Conservation (phyloP, 64 coral and sea anemone genomes). For the Actinia tenebrosa region DNA sequence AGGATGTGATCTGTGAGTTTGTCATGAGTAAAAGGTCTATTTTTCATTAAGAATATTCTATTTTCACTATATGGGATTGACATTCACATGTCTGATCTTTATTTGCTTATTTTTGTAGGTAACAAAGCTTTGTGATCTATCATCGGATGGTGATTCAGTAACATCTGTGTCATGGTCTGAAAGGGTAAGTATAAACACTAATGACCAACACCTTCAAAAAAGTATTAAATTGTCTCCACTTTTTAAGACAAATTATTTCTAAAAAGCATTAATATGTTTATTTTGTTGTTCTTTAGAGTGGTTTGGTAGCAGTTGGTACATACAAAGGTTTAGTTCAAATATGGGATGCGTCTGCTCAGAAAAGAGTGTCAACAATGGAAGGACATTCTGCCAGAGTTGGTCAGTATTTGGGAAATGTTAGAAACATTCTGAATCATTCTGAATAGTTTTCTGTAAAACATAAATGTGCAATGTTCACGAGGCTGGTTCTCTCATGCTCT, state of each 20-base stretch:
- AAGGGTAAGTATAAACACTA: slow-evolving; percentile 53
- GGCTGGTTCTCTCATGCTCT: too few relatives aligned
- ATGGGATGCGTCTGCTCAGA: slow-evolving; percentile 94
- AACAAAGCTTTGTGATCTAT: slow-evolving; percentile 94
- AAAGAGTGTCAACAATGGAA: slow-evolving; percentile 76
- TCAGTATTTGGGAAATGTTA: slow-evolving; percentile 17
- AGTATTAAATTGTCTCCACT: too few relatives aligned
- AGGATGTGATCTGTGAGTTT: too few relatives aligned
- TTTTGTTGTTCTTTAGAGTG: slow-evolving; percentile 50
- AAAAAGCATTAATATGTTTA: background rate
- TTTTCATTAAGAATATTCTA: too few relatives aligned
- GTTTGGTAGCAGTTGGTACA: slow-evolving; percentile 89
- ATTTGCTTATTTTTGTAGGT: slow-evolving; percentile 33
- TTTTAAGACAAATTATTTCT: too few relatives aligned
- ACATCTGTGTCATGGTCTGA: slow-evolving; percentile 98
- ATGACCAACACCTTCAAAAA: too few relatives aligned
- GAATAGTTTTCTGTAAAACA: too few relatives aligned
- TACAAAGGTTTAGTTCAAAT: slow-evolving; percentile 98
- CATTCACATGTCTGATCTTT: background rate
- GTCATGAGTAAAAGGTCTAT: too few relatives aligned
- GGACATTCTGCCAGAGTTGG: slow-evolving; percentile 98
- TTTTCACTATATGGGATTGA: background rate
- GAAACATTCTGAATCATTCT: background rate
- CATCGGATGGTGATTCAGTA: slow-evolving; percentile 93
- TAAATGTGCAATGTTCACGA: too few relatives aligned